These are phyloP conservation scores for Candidula unifasciata DNA, from an alignment of 2,888 invertebrate genomes.

Conservation along the genomic window DNA sequence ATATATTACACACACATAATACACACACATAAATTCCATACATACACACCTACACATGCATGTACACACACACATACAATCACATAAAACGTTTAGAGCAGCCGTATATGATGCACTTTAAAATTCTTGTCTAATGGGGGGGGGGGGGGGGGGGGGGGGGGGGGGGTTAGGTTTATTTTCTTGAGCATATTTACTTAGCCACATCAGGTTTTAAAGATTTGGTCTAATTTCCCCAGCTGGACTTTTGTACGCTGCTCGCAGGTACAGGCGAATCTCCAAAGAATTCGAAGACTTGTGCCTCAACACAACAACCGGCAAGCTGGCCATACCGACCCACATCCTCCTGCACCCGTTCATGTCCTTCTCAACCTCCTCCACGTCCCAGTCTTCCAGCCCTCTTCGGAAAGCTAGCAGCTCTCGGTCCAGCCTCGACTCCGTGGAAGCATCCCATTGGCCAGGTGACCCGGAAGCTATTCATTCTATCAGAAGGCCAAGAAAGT, in stretches of 20 bases:
- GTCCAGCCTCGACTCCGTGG: slow-evolving; percentile 47
- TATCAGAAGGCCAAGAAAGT: slow-evolving; percentile 64
- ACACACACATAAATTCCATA: too few species aligned
- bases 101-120: too few species aligned
- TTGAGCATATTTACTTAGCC: too few species aligned
- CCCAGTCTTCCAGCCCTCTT: slow-evolving; percentile 46
- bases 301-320: slow-evolving; percentile 64
- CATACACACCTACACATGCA: too few species aligned
- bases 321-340: slow-evolving; percentile 53
- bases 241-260: slow-evolving; percentile 56
- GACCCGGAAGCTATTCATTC: slow-evolving; percentile 69
- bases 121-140: too few species aligned
- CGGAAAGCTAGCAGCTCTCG: slow-evolving; percentile 31
- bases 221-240: slow-evolving; percentile 52
- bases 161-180: too few species aligned
- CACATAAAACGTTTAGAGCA: too few species aligned
- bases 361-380: slow-evolving; percentile 26
- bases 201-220: neutral
- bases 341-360: slow-evolving; percentile 6
- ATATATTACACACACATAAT: too few species aligned
- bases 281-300: slow-evolving; percentile 71
- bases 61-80: too few species aligned
- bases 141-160: too few species aligned
- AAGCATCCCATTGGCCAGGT: slow-evolving; percentile 58
- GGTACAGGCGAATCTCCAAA: slow-evolving; percentile 65